phyloP scores from a whole-genome alignment of 2,888 invertebrate species.

The Phalera bucephala region DNA sequence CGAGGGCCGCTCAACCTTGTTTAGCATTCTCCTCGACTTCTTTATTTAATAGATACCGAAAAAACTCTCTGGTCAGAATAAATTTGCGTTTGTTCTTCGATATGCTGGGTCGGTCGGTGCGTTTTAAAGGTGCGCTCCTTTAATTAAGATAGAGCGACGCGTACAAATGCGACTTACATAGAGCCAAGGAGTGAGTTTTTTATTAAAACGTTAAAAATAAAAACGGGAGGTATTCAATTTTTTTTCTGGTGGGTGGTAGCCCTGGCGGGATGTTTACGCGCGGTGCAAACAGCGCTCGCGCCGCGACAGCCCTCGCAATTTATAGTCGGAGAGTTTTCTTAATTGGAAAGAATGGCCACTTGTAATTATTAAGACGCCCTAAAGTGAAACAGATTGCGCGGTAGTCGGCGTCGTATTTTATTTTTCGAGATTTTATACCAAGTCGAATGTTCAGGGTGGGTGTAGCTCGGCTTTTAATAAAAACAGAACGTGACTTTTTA shows the following conservation, averaged over 20 bases:
- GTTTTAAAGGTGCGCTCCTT: constrained; percentile 67
- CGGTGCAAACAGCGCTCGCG: constrained; percentile 58
- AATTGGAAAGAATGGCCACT: constrained; percentile 83
- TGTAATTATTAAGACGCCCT: constrained; percentile 82
- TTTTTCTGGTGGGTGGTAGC: constrained; percentile 47
- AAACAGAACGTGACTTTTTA: constrained; percentile 37
- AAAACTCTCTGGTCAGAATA: constrained; percentile 73
- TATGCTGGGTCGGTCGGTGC: constrained; percentile 60
- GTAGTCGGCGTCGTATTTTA: constrained; percentile 64
- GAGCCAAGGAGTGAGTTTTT: constrained; percentile 59
- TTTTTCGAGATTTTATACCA: constrained; percentile 50
- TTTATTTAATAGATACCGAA: constrained; percentile 82
- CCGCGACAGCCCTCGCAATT: constrained; percentile 77
- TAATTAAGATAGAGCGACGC: constrained; percentile 67
- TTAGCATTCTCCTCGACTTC: constrained; percentile 82
- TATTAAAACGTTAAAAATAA: constrained; percentile 66
- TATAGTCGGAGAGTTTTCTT: constrained; percentile 81
- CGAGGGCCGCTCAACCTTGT: constrained; percentile 81
- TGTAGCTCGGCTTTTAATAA: constrained; percentile 41
- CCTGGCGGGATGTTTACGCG: constrained; percentile 73
- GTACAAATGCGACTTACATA: constrained; percentile 64
- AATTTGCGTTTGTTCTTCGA: constrained; percentile 77
- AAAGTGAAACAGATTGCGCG: constrained; percentile 82
- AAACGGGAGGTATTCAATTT: constrained; percentile 40
- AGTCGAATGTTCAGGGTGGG: constrained; percentile 35